Evolutionary conservation across 2,113 vertebrate genomes (phyloP).

Genomic region (Malurus melanocephalus): DNA sequence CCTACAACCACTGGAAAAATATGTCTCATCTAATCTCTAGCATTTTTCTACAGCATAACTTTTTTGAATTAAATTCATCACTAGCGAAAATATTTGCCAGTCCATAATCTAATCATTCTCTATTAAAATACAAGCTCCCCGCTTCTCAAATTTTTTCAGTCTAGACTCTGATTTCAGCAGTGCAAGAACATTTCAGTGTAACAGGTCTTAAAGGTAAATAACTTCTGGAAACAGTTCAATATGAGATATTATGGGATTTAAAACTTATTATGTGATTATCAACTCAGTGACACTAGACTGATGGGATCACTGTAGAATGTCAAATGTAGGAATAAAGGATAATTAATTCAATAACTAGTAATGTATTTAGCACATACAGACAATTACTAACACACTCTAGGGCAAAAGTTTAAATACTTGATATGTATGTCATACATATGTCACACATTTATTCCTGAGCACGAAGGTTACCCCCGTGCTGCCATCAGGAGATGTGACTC

Average conservation of each 20-base stretch:
- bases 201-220: not conserved
- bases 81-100: not conserved
- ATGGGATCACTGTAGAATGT: not conserved
- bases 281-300: conserved; percentile 1
- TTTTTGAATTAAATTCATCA: not conserved
- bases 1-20: not conserved
- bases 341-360: conserved; percentile 44
- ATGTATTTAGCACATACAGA: conserved; percentile 23
- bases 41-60: not conserved
- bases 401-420: conserved; percentile 21
- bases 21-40: not conserved
- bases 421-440: not conserved
- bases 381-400: conserved; percentile 1
- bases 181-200: not conserved
- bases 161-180: not conserved
- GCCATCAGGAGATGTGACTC: not conserved
- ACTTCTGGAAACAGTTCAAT: not conserved
- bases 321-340: conserved; percentile 15
- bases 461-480: not conserved
- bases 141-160: not conserved
- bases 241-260: conserved; percentile 4
- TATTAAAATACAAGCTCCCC: not conserved
- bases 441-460: not conserved
- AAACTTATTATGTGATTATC: conserved; percentile 19
- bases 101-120: not conserved